phyloP scores from a whole-genome alignment of 2,888 invertebrate species.

The Pediacus dermestoides region DNA sequence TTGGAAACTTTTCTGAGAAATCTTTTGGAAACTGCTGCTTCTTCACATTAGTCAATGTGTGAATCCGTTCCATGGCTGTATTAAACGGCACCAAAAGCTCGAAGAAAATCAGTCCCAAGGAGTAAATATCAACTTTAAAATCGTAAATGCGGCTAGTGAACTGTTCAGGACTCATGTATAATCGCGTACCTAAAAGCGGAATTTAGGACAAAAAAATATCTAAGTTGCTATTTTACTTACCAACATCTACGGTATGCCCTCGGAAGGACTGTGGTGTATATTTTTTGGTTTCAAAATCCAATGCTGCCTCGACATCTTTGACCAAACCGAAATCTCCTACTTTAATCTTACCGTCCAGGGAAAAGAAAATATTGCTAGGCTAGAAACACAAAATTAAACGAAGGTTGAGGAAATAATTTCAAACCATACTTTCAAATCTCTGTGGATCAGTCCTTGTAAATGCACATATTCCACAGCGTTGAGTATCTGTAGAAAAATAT shows the following conservation, averaged over 20 bases:
- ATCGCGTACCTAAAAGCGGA: constrained; percentile 70
- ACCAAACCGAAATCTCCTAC: constrained; percentile 99
- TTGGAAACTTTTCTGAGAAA: constrained; percentile 62
- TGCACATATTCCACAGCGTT: constrained; percentile 96
- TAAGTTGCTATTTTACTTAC: constrained; percentile 43
- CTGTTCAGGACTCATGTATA: constrained; percentile 99
- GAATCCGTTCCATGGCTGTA: constrained; percentile 86
- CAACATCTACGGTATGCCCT: constrained; percentile 63
- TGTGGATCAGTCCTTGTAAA: constrained; percentile 85
- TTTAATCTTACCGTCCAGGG: constrained; percentile 84
- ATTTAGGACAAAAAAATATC: too few species aligned
- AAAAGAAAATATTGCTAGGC: constrained; percentile 92
- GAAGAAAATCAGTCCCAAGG: constrained; percentile 89
- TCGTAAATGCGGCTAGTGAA: constrained; percentile 69
- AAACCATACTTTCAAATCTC: constrained; percentile 80
- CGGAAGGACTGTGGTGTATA: constrained; percentile 20
- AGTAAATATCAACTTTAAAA: constrained; percentile 93
- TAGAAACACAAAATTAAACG: constrained; percentile 43
- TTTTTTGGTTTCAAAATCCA: constrained; percentile 50
- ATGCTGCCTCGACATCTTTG: constrained; percentile 72
- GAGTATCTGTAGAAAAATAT: constrained; percentile 85
- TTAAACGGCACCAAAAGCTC: constrained; percentile 86
- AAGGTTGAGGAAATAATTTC: background rate
- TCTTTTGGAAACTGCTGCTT: constrained; percentile 65
- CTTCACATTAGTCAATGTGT: constrained; percentile 63